Evolutionary conservation across 2,888 invertebrate genomes (phyloP), one percentile per base, ranked within the genome.

Genomic region (Tiliacea citrago): DNA sequence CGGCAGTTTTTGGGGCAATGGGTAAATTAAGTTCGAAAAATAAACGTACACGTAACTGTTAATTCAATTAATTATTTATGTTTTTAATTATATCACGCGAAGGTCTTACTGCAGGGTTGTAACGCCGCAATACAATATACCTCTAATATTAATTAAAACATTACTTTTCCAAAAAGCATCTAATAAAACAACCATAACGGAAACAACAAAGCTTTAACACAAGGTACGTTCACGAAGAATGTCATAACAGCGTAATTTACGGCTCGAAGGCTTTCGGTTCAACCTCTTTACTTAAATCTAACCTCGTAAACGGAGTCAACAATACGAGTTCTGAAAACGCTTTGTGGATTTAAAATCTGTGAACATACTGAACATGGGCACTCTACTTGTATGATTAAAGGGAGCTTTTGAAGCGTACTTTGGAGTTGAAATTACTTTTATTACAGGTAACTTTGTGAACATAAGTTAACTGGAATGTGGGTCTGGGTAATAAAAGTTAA

Each of bases 211-310:
- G 81, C 75, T 77, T 82, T 81, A 88, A 88, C 85, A 86, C 77
- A 80, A 82, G 75, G 75, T 79, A 76, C 78, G 82, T 90, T 90
- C 76, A 84, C 87, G 67, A 80, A 87, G 84, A 80, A 81, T 88
- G 88, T 86, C 87, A 90, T 91, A 90, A 90, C 87, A 90, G 85
- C 86, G 68, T 86, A 86, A 86, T 88, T 90, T 88, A 90, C 84
- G 62, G 71, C 82, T 80, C 67, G 53, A 73, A 84, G 83, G 76
- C 77, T 86, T 82, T 86, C 70, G 84, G 82, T 81, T 84, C 79
- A 77, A 77, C 72, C 79, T 85, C 82, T 71, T 80, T 81, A 82
- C 78, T 75, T 79, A 77, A 84, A 88, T 82, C 77, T 85, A 82
- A 73, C 79, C 72, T 80, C 84, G 83, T 80, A 80, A 83, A 83